Evolutionary conservation across 2,888 invertebrate genomes (phyloP).

Genomic region (Yponomeuta evonymella): DNA sequence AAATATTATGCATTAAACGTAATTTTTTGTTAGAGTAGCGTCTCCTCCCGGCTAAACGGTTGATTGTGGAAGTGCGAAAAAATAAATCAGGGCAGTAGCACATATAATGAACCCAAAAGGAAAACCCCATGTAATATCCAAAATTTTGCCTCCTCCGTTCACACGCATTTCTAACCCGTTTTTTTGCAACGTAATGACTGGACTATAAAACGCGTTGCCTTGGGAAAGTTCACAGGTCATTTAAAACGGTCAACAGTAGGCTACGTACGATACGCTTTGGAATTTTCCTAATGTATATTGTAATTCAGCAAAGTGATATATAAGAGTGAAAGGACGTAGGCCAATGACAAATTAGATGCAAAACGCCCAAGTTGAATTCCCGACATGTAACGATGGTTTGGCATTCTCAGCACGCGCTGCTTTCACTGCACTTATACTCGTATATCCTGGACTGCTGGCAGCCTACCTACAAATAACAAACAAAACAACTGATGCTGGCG

Average conservation of each 20-base stretch:
- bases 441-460: conserved; percentile 43
- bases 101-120: too few relatives aligned
- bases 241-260: background rate
- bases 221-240: background rate
- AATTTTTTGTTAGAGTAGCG: too few relatives aligned
- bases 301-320: conserved; percentile 5
- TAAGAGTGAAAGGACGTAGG: conserved; percentile 61
- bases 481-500: too few relatives aligned
- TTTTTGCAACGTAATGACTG: too few relatives aligned
- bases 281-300: background rate
- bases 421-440: conserved; percentile 50
- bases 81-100: too few relatives aligned
- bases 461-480: background rate
- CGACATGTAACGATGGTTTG: conserved; percentile 52
- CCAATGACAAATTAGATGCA: conserved; percentile 59
- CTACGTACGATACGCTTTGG: background rate
- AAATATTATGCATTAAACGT: too few relatives aligned
- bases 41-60: too few relatives aligned
- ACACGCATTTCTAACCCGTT: too few relatives aligned
- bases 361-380: conserved; percentile 60
- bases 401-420: conserved; percentile 60
- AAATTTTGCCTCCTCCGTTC: too few relatives aligned
- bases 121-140: too few relatives aligned
- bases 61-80: too few relatives aligned
- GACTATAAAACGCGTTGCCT: background rate